Evolutionary conservation across 1,140 invertebrate genomes (phyloP).

Genomic region (Eulimnadia texana): DNA sequence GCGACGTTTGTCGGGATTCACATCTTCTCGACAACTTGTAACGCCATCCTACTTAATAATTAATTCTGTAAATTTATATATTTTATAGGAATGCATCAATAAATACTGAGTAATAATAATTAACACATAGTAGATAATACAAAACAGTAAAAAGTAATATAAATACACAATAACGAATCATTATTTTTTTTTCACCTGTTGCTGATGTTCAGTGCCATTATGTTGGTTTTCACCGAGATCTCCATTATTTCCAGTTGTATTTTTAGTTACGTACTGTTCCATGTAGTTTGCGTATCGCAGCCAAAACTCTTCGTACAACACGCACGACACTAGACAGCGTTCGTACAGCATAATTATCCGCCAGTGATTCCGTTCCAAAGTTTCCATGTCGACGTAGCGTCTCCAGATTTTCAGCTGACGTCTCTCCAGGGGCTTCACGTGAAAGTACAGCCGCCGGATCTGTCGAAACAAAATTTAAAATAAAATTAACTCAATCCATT

Average conservation of each 20-base stretch:
- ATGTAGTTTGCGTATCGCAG: conserved; percentile 29
- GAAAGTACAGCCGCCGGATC: conserved; percentile 97
- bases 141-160: no score
- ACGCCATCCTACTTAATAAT: no score
- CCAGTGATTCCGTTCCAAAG: conserved; percentile 66
- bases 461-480: conserved; percentile 28
- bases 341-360: conserved; percentile 85
- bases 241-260: conserved; percentile 55
- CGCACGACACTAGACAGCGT: conserved; percentile 89
- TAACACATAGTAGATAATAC: no score
- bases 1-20: background rate
- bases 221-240: no score
- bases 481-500: conserved; percentile 9
- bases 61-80: no score
- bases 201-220: no score
- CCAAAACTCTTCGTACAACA: conserved; percentile 97
- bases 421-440: conserved; percentile 88
- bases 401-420: conserved; percentile 96
- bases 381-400: conserved; percentile 89
- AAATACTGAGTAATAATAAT: no score
- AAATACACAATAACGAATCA: no score
- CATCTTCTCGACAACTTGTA: background rate
- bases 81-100: no score
- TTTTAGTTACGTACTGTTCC: conserved; percentile 4
- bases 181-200: no score